Conservation (phyloP, 2,888 invertebrate genomes). For the Eupithecia dodoneata region DNA sequence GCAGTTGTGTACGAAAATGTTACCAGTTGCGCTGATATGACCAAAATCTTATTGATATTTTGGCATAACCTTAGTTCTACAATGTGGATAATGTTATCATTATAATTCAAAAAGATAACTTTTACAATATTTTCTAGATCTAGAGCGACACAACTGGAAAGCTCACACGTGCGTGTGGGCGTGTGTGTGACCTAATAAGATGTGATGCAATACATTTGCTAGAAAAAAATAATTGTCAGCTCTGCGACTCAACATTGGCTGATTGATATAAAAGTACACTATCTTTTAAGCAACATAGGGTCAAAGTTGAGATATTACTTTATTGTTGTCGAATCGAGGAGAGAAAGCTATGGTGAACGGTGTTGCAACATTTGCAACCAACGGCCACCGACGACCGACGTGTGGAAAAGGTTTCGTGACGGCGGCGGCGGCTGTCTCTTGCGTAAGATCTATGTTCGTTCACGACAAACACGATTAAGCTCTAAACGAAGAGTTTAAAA, state of each 20-base stretch:
- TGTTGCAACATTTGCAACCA: constrained; percentile 73
- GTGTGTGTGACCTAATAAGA: constrained; percentile 25
- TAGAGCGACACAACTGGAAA: constrained; percentile 19
- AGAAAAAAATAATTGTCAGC: not conserved
- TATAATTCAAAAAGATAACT: not conserved
- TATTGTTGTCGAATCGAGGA: constrained; percentile 58
- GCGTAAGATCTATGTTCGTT: constrained; percentile 64
- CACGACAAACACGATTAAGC: constrained; percentile 55
- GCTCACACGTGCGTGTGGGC: constrained; percentile 27
- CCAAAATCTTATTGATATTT: not conserved
- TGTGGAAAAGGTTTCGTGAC: constrained; percentile 76
- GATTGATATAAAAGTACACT: not conserved
- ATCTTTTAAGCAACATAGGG: not conserved
- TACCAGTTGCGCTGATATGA: constrained; percentile 18
- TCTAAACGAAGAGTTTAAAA: constrained; percentile 40
- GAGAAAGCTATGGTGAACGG: constrained; percentile 77
- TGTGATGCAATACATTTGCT: constrained; percentile 10
- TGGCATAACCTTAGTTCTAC: not conserved
- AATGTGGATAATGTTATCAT: not conserved
- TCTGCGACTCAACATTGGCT: not conserved
- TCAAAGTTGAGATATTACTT: constrained; percentile 44
- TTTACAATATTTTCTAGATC: constrained; percentile 3
- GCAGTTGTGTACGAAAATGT: constrained; percentile 35
- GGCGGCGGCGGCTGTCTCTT: constrained; percentile 58
- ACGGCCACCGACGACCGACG: constrained; percentile 49